Base-by-base conservation (phyloP, 1,140 invertebrate species). In the Whitmania pigra region DNA sequence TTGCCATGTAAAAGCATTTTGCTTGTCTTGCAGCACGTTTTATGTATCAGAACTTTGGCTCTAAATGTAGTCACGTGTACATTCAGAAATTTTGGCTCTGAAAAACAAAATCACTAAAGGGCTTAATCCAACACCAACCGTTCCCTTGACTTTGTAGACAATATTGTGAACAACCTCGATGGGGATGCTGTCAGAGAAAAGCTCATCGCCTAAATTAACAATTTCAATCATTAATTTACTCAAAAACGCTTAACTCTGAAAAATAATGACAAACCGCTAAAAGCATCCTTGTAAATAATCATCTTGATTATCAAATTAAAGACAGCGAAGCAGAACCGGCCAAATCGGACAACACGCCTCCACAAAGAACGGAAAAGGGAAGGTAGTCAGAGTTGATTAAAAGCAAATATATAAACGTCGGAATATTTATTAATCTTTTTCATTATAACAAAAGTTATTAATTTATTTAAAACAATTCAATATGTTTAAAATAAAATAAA, bases 131-230 rank as follows among this genome's bases (percentile, higher is more conserved):
- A 53, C 57, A 77, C 76, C 82, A 82, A 88, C 87, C 82, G 87
- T 93, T 77, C 93, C 93, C 80, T 91, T 90, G 43, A 97, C 93
- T 88, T 97, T 94, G 78, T 94, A 97, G 54, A 97, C 80, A 25
- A 75, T 91, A 81, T 94, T 90, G 80, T 96, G 92, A 18, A 97
- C 85, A 67, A 96, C 82, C 81, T 95, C 93, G 73, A 94, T 88
- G 85, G 90, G 95, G 82, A 93, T 95, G n/a, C 91, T 90, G 83
- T 97, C 94, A 53, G 93, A 93, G 85, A 95, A 95, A 89, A 97
- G 93, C 85, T 97, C 94, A 83, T 97, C 94, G 77, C 92, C 92
- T 91, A 80, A 85, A 86, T 78, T 68, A 72, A 73, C 63, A 36
- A 72, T 20, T 31, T 75, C 74, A 68, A 76, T 79, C 57, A 70